Percentiles rank a stretch among this genome's conserved stretches.
These are phyloP conservation scores for Onychorhynchus coronatus DNA, from an alignment of 2,113 vertebrate genomes.

Conservation along the genomic window DNA sequence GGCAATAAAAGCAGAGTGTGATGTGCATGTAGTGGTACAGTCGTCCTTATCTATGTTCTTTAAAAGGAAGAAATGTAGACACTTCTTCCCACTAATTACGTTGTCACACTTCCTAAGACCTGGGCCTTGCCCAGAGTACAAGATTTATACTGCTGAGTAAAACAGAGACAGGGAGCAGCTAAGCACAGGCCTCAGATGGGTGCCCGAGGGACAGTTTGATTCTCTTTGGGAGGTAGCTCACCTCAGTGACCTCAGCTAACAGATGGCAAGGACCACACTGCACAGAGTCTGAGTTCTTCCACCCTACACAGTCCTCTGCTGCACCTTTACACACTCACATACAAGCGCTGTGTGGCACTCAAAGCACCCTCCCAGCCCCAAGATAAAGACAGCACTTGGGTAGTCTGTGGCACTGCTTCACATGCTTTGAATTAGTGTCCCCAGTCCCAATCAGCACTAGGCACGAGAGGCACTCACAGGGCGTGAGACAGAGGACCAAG, in stretches of 20 bases:
- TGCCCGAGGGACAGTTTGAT: not conserved
- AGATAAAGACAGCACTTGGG: not conserved
- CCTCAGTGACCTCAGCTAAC: not conserved
- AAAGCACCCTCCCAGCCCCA: not conserved
- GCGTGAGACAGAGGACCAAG: not conserved
- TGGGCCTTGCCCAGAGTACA: not conserved
- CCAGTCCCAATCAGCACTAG: not conserved
- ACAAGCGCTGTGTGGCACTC: fast-evolving
- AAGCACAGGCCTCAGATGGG: not conserved
- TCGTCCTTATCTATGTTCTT: not conserved
- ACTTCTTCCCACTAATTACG: not conserved
- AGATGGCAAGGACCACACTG: not conserved
- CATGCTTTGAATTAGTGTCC: not conserved
- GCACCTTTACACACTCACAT: not conserved
- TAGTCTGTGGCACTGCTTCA: not conserved
- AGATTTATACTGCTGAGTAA: not conserved
- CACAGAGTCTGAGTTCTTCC: not conserved
- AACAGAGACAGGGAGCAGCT: not conserved
- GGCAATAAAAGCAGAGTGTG: not conserved
- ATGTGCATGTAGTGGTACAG: not conserved
- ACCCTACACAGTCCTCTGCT: not conserved
- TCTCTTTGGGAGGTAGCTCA: not conserved
- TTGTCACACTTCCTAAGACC: not conserved
- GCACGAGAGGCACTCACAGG: not conserved
- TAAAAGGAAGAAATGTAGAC: not conserved